phyloP scores from a whole-genome alignment of 2,113 vertebrate species.

The Dipodomys merriami region DNA sequence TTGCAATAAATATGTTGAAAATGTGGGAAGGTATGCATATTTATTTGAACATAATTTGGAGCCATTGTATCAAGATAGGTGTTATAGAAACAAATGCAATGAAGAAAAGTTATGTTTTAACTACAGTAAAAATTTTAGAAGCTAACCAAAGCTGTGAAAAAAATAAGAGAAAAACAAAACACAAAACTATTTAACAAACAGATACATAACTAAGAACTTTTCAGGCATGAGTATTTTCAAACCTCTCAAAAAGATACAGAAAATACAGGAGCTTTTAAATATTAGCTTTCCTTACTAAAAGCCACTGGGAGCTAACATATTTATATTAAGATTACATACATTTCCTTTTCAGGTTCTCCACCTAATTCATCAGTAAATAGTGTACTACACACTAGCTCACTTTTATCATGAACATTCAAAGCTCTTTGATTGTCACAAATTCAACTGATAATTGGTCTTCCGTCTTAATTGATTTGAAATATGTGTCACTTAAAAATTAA shows the following conservation, averaged over 20 bases:
- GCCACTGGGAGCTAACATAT: conserved; percentile 62
- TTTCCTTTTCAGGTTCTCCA: conserved; percentile 73
- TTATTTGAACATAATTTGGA: conserved; percentile 27
- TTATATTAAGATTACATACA: conserved; percentile 78
- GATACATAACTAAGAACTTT: not conserved
- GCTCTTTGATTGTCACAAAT: conserved; percentile 74
- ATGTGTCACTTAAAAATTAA: conserved; percentile 83
- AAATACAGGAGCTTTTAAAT: conserved; percentile 72
- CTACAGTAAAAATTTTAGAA: not conserved
- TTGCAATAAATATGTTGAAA: not conserved
- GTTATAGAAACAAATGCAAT: not conserved
- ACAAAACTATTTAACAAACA: not conserved
- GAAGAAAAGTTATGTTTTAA: not conserved
- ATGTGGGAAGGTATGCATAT: conserved; percentile 20
- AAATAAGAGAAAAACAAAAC: not conserved
- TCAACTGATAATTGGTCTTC: conserved; percentile 79
- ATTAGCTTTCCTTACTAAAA: conserved; percentile 78
- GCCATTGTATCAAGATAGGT: not conserved
- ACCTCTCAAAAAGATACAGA: conserved; percentile 31
- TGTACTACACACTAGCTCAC: conserved; percentile 50
- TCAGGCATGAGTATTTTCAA: conserved; percentile 57
- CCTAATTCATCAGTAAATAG: conserved; percentile 68
- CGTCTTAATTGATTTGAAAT: conserved; percentile 82
- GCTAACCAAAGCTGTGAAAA: not conserved
- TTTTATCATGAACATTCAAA: conserved; percentile 74